Conservation (phyloP, 1,140 invertebrate species). For the Gonioctena quinquepunctata region DNA sequence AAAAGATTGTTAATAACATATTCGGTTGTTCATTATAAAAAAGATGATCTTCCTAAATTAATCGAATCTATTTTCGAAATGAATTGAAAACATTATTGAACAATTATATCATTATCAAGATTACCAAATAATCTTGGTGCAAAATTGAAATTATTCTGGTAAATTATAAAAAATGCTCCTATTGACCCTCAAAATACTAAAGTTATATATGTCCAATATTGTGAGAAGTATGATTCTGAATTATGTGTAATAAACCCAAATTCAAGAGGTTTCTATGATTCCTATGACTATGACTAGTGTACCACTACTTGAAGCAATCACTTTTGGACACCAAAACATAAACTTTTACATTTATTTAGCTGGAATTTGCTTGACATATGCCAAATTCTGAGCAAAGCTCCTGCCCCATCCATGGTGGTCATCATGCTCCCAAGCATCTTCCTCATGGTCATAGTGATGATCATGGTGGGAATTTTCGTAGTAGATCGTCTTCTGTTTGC, state of each 20-base stretch:
- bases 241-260: neutral
- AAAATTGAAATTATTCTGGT: too few relatives aligned
- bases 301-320: neutral
- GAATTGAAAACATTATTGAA: too few relatives aligned
- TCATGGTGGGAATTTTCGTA: slow-evolving; percentile 21
- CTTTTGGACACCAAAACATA: neutral
- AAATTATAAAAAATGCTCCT: too few relatives aligned
- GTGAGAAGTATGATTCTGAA: neutral
- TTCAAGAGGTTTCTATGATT: neutral
- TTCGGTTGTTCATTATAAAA: too few relatives aligned
- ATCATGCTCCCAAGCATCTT: slow-evolving; percentile 3
- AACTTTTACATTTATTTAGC: neutral
- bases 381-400: slow-evolving; percentile 8
- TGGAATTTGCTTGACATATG: slow-evolving; percentile 14
- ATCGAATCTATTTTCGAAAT: too few relatives aligned
- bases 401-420: slow-evolving; percentile 10
- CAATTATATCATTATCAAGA: too few relatives aligned
- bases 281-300: neutral
- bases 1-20: too few relatives aligned
- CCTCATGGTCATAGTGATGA: slow-evolving; percentile 17
- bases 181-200: too few relatives aligned
- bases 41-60: too few relatives aligned
- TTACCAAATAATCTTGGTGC: too few relatives aligned
- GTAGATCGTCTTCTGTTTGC: slow-evolving; percentile 16
- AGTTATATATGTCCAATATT: too few relatives aligned